phyloP scores from a whole-genome alignment of 2,797 vertebrate species.

The Arremon brunneinucha region DNA sequence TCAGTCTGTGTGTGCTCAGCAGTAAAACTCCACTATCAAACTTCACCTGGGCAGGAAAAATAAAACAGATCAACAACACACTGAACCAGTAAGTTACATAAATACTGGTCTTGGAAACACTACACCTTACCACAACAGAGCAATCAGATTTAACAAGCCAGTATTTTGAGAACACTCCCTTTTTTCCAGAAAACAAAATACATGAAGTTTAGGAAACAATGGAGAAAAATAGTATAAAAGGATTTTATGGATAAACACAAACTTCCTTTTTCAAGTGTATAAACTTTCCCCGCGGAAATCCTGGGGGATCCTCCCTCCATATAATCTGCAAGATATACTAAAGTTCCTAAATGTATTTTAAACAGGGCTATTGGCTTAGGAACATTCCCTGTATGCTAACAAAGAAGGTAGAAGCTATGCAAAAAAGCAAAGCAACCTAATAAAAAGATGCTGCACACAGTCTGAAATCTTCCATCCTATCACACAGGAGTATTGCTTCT shows the following conservation, averaged over 20 bases:
- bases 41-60: constrained; percentile 80
- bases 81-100: neutral
- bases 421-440: neutral
- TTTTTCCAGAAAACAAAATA: neutral
- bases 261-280: neutral
- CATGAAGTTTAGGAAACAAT: neutral
- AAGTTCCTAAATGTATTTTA: neutral
- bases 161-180: neutral
- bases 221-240: neutral
- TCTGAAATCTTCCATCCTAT: neutral
- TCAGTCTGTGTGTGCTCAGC: constrained; percentile 91
- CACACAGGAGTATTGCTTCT: neutral
- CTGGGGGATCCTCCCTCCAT: constrained; percentile 7
- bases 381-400: neutral
- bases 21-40: constrained; percentile 87
- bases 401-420: neutral
- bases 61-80: neutral
- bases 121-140: neutral
- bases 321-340: neutral
- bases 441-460: neutral
- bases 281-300: constrained; percentile 7
- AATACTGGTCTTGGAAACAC: neutral
- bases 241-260: neutral
- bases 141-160: neutral
- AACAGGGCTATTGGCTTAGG: neutral